Base-by-base conservation (phyloP, 1,140 invertebrate genomes). In the Araneus ventricosus region DNA sequence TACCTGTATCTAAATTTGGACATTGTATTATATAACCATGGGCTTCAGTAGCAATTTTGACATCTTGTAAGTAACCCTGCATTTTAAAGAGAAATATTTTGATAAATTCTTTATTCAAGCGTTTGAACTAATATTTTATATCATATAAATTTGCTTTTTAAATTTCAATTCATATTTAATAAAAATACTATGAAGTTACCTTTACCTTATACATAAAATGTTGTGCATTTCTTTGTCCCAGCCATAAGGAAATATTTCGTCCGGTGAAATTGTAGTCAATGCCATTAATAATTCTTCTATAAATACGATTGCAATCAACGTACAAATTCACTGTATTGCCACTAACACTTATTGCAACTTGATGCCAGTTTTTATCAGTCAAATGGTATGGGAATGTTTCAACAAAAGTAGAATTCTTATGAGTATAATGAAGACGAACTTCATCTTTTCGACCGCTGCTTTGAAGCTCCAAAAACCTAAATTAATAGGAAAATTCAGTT, bases 141-240 rank as follows among this genome's bases (percentile, higher is more conserved):
- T 7, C 41, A 22, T 24, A n/a, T 34, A 52, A 57, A 27, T 4
- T 52, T 2, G 10, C 10, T 45, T 45, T 45, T 45, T 45, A 45
- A 8, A 45, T 45, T 45, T 8, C 0, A 45, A 45, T 45, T 45
- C 41, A 8, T 41, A 41, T 8, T 41, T 45, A 45, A 45, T 20
- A 17, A 82, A 24, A 39, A 75, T 57, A n/a, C 27, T 92, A 37
- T 37, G 37, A 57, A 37, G 2, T 87, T 75, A n/a, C n/a, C n/a
- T 95, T 96, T 95, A 98, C 98, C 97, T 98, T 98, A 96, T 98
- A 98, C 94, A 97, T 96, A 95, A 97, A 98, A 96, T 98, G 97
- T 95, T 97, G 97, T 95, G 96, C 96, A 95, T 97, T 98, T 95
- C 98, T 97, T 95, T 98, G 98, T 90, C 98, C 98, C 79, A 99